Evolutionary conservation across 2,113 vertebrate genomes (phyloP).

Genomic region (Toxostoma redivivum): DNA sequence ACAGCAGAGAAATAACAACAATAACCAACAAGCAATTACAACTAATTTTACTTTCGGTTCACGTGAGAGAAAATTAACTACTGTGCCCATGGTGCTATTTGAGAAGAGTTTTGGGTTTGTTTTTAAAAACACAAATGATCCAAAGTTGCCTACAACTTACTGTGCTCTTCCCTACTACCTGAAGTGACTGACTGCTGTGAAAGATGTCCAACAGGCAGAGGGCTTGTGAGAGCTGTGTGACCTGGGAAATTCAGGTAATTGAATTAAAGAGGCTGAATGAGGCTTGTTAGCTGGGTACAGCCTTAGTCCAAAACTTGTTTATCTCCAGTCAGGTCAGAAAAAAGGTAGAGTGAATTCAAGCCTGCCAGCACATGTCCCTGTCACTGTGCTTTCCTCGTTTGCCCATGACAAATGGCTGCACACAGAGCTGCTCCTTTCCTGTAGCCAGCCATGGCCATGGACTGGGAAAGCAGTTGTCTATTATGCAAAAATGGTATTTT

Average conservation of each 20-base stretch:
- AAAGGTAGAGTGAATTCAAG: background rate
- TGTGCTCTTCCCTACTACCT: background rate
- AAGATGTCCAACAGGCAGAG: background rate
- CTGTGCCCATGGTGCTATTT: background rate
- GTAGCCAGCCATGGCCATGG: background rate
- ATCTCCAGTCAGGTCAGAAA: background rate
- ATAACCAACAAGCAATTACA: background rate
- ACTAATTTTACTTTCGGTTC: background rate
- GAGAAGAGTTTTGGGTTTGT: background rate
- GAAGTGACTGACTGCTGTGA: background rate
- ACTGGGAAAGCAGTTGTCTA: background rate
- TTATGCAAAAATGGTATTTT: background rate
- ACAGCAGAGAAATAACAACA: background rate
- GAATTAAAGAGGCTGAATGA: background rate
- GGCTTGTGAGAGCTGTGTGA: background rate
- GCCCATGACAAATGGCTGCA: background rate
- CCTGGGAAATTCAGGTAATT: background rate
- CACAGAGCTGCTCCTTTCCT: background rate
- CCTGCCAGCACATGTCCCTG: background rate
- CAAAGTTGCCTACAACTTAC: background rate
- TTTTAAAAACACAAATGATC: background rate
- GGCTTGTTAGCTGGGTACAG: background rate
- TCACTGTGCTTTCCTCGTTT: background rate
- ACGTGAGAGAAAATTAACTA: background rate
- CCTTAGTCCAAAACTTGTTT: background rate